phyloP scores from a whole-genome alignment of 2,797 vertebrate genomes.

The Luscinia luscinia region DNA sequence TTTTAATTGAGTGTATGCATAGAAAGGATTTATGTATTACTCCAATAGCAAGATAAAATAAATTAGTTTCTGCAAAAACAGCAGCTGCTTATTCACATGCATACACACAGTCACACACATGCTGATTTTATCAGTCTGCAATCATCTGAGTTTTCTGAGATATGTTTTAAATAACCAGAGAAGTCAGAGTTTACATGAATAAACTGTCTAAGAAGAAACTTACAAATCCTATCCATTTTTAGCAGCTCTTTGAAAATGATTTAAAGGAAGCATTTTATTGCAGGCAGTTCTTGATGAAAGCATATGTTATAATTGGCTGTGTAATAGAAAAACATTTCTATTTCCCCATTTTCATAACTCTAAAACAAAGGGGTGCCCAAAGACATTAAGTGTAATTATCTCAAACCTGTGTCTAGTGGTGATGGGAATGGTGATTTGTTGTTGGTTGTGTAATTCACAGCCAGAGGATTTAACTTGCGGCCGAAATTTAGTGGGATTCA shows the following conservation, averaged over 20 bases:
- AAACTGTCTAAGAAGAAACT: constrained; percentile 43
- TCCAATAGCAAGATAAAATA: constrained; percentile 69
- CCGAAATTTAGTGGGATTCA: neutral
- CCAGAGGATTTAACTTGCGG: neutral
- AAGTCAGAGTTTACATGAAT: constrained; percentile 47
- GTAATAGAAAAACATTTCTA: neutral
- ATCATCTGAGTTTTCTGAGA: constrained; percentile 51
- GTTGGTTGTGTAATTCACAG: neutral
- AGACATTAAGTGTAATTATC: neutral
- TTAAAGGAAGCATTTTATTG: constrained; percentile 22
- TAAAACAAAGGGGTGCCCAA: neutral
- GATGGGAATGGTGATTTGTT: neutral
- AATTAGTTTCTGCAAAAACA: constrained; percentile 53
- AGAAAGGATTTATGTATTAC: neutral
- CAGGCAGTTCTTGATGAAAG: constrained; percentile 39
- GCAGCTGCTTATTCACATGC: neutral
- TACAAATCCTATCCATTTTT: constrained; percentile 39
- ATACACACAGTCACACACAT: neutral
- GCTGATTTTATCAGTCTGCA: constrained; percentile 31
- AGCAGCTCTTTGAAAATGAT: constrained; percentile 18
- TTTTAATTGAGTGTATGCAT: neutral
- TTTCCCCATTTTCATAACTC: neutral
- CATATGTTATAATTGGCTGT: neutral
- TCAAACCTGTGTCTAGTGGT: neutral
- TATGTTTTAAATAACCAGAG: constrained; percentile 55